Conservation (phyloP, 1,140 invertebrate genomes). For the Aphis craccivora region DNA sequence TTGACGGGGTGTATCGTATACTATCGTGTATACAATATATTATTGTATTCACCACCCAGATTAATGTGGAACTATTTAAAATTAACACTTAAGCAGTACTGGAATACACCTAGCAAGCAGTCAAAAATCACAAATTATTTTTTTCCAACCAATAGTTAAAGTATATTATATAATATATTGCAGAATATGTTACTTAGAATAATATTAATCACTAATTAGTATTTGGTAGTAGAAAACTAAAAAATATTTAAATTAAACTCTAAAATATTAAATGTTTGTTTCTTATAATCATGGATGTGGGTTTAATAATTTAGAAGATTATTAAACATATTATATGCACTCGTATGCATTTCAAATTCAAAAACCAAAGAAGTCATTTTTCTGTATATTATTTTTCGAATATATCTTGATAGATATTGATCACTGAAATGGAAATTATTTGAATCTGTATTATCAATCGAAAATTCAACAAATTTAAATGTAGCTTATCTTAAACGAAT, state of each 20-base stretch:
- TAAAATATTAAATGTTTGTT: not conserved
- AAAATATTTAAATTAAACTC: not conserved
- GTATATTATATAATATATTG: not conserved
- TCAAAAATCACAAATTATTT: not conserved
- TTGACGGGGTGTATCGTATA: not conserved
- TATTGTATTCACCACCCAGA: not conserved
- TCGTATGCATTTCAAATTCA: not conserved
- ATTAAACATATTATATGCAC: no score
- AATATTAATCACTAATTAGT: not conserved
- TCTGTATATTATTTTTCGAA: no score
- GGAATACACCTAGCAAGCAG: not conserved
- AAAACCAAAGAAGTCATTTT: no score
- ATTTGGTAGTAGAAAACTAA: not conserved
- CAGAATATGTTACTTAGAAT: not conserved
- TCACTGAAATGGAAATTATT: not conserved
- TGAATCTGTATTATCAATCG: not conserved
- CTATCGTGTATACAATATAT: not conserved
- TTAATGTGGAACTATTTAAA: not conserved
- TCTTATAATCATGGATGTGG: not conserved
- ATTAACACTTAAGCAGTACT: not conserved
- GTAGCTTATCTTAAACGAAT: not conserved
- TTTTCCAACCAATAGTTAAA: not conserved
- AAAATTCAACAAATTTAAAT: slow-evolving; percentile 22
- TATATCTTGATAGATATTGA: no score
- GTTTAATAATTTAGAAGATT: not conserved